Evolutionary conservation across 2,797 vertebrate genomes (phyloP), one percentile per base, ranked within the genome.

Genomic region (Takifugu ocellatus): DNA sequence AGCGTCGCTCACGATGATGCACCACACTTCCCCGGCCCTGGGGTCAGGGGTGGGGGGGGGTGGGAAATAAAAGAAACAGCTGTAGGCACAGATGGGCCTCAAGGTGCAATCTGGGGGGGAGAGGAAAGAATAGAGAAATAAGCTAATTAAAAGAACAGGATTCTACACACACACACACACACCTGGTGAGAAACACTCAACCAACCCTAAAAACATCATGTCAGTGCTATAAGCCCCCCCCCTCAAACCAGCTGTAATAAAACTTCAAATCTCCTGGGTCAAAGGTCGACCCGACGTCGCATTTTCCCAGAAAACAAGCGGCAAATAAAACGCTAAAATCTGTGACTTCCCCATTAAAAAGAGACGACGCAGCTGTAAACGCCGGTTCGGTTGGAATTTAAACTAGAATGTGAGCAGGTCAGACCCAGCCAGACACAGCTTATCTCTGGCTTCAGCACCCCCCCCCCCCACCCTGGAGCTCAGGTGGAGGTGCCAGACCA

Each of bases 111-210:
- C 68, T 60, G 60, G 68, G 62, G 62, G 58, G 51, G 60, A 68
- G 59, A 79, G 57, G 68, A 74, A 78, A 77, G 59, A 84, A 59
- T 61, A 73, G 68, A 62, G 68, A 77, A 75, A 83, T 77, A 75
- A 82, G 83, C 70, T 81, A 74, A 87, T 89, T 85, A 82, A 70
- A 78, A 67, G 68, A 66, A 54, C 66, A 69, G 56, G 25, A 66
- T 76, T 77, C 83, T 72, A 82, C 66, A 77, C 61, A 67, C 73
- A 75, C 21, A 21, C 21, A 21, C 21, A 21, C 21, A 21, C 21
- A 21, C 21, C 21, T 21, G 21, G 21, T 21, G 21, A 21, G 21
- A 29, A 29, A 4, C 27, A 7, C 27, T 29, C 27, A 29, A 29
- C 4, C 27, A 29, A 29, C 2, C 27, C 1, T 21, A 21, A 21